These are phyloP conservation scores for Periphyllus acericola DNA, from an alignment of 2,888 invertebrate species.

Conservation along the genomic window DNA sequence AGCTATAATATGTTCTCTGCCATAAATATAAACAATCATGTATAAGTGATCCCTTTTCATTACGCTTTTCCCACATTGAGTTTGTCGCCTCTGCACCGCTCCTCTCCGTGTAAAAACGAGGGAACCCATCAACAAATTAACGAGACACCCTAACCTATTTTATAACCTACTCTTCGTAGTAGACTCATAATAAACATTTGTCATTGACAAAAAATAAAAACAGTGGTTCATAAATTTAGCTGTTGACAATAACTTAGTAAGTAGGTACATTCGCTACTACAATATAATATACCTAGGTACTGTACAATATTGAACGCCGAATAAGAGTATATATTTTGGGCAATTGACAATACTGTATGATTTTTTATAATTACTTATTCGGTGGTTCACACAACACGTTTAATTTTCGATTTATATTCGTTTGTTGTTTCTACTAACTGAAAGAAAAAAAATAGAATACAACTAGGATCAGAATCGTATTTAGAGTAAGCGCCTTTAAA, in stretches of 20 bases:
- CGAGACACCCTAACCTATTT: constrained; percentile 31
- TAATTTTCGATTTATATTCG: not conserved
- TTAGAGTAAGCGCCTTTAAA: not conserved
- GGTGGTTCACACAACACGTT: not conserved
- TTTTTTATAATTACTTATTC: too few species aligned
- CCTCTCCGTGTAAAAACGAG: constrained; percentile 24
- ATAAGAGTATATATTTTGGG: too few species aligned
- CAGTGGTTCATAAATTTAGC: constrained; percentile 39
- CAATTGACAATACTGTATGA: too few species aligned
- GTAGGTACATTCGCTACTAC: not conserved
- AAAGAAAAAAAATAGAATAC: too few species aligned
- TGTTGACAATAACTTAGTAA: not conserved
- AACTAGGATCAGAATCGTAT: not conserved
- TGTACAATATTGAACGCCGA: too few species aligned
- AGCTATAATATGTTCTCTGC: not conserved
- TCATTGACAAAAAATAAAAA: constrained; percentile 21
- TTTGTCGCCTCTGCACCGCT: constrained; percentile 13
- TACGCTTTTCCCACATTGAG: constrained; percentile 35
- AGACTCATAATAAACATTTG: not conserved
- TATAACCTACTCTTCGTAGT: constrained; percentile 3
- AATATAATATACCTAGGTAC: too few species aligned
- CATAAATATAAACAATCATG: constrained; percentile 15
- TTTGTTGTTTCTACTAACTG: not conserved
- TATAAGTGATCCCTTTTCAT: constrained; percentile 5
- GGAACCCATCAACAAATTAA: constrained; percentile 34